Conservation (phyloP, 2,888 invertebrate genomes). For the Zygaena filipendulae region DNA sequence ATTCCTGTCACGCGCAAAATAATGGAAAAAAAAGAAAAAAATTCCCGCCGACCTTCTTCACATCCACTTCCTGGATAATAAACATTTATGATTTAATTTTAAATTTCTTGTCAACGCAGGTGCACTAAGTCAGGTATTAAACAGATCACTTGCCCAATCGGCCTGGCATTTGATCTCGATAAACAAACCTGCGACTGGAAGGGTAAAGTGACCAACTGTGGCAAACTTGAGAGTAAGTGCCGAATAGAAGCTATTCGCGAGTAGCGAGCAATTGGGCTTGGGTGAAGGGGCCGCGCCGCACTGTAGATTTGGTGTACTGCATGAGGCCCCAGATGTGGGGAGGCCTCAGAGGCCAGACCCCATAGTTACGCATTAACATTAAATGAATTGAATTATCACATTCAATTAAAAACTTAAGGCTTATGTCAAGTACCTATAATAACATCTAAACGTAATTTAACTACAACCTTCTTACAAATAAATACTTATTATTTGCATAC, state of each 20-base stretch:
- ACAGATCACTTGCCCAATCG: constrained; percentile 97
- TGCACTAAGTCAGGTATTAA: constrained; percentile 96
- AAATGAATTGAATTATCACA: constrained; percentile 18
- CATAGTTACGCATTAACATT: constrained; percentile 42
- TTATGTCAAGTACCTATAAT: constrained; percentile 1
- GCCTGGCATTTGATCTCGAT: constrained; percentile 97
- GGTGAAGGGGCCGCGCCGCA: constrained; percentile 65
- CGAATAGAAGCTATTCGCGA: constrained; percentile 57
- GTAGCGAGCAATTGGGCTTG: constrained; percentile 62
- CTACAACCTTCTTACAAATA: too few relatives aligned
- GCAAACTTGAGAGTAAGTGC: constrained; percentile 96
- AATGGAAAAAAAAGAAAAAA: constrained; percentile 23
- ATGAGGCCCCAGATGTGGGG: constrained; percentile 54
- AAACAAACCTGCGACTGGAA: constrained; percentile 99
- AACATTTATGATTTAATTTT: constrained; percentile 44
- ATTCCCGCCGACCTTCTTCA: constrained; percentile 48
- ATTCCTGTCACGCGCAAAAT: constrained; percentile 31
- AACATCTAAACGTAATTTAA: background rate
- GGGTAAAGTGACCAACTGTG: constrained; percentile 97
- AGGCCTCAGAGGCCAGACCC: constrained; percentile 32
- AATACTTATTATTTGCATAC: too few relatives aligned
- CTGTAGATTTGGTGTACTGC: constrained; percentile 61
- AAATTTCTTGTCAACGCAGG: constrained; percentile 74
- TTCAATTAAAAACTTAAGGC: constrained; percentile 7
- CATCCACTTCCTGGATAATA: constrained; percentile 45